A percentile compares a stretch with the other conserved stretches of the same genome.
Conservation (phyloP, 1,140 invertebrate genomes). For the Popillia japonica region DNA sequence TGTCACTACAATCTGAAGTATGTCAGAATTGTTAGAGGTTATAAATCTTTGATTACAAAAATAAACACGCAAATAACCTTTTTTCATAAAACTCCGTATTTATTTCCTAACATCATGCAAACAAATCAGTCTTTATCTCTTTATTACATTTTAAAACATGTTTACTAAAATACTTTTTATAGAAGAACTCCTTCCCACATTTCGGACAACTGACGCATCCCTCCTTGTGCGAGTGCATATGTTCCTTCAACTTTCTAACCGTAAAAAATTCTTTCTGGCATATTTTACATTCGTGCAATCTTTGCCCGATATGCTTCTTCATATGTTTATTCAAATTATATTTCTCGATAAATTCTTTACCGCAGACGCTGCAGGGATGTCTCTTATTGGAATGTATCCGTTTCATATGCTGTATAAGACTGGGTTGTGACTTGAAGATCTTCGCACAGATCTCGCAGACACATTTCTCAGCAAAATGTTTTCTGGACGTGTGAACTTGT, state of each 20-base stretch:
- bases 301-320: conserved; percentile 45
- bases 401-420: conserved; percentile 44
- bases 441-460: conserved; percentile 44
- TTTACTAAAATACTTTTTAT: conserved; percentile 44
- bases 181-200: conserved; percentile 44
- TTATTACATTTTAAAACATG: conserved; percentile 43
- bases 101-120: too few relatives aligned
- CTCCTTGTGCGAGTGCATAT: conserved; percentile 44
- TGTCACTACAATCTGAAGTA: too few relatives aligned
- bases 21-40: too few relatives aligned
- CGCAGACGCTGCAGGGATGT: conserved; percentile 53
- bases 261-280: conserved; percentile 45
- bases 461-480: conserved; percentile 43
- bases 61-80: too few relatives aligned
- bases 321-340: conserved; percentile 50
- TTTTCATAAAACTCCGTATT: too few relatives aligned
- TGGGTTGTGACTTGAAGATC: conserved; percentile 44
- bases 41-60: too few relatives aligned
- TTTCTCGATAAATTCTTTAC: conserved; percentile 50
- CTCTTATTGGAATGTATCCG: conserved; percentile 41
- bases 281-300: conserved; percentile 44
- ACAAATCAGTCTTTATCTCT: neutral
- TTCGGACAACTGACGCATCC: conserved; percentile 44
- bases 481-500: conserved; percentile 42
- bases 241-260: conserved; percentile 42